phyloP scores from a whole-genome alignment of 2,113 vertebrate genomes.

The Erythrolamprus reginae region DNA sequence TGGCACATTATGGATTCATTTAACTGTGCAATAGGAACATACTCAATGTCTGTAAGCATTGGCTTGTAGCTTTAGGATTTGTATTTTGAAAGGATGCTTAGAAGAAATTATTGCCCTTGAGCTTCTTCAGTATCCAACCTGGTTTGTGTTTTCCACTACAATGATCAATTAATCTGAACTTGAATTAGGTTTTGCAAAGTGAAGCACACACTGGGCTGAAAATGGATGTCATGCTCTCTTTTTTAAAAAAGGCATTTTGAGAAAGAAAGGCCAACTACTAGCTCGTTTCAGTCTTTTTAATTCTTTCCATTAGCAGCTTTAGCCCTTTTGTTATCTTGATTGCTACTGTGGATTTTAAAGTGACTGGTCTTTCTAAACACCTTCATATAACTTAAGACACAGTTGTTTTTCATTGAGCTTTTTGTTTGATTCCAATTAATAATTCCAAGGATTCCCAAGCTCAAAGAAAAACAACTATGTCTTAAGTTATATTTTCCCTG shows the following conservation, averaged over 20 bases:
- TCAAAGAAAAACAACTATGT: neutral
- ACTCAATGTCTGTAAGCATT: neutral
- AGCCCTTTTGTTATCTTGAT: neutral
- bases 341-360: neutral
- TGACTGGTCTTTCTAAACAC: neutral
- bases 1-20: neutral
- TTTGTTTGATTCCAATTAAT: neutral
- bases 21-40: neutral
- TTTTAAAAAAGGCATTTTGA: neutral
- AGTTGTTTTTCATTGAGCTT: neutral
- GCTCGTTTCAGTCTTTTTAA: neutral
- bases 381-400: neutral
- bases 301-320: conserved; percentile 13
- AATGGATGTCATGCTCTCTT: neutral
- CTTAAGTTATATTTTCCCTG: no score
- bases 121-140: conserved; percentile 12
- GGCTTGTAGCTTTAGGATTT: neutral
- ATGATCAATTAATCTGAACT: conserved; percentile 22
- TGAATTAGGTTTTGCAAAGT: conserved; percentile 24
- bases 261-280: neutral
- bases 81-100: conserved; percentile 11
- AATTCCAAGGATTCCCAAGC: neutral
- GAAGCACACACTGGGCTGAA: neutral
- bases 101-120: conserved; percentile 20
- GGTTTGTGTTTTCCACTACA: conserved; percentile 17